phyloP scores from a whole-genome alignment of 2,797 vertebrate genomes.

The Anabas testudineus region DNA sequence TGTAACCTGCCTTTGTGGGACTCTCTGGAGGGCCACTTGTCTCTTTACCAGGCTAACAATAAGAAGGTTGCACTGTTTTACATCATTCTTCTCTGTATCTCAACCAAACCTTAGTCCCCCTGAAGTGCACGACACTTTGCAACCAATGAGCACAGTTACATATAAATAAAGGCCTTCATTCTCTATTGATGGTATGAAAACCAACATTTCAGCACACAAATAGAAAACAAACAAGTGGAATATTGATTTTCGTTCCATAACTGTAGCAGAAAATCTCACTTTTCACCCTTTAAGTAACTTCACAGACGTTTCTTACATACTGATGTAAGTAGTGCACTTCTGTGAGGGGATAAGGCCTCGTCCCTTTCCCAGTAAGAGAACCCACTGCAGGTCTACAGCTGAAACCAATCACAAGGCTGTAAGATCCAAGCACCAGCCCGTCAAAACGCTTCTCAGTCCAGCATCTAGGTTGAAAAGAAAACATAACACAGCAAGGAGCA shows the following conservation, averaged over 20 bases:
- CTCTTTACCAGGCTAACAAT: constrained; percentile 21
- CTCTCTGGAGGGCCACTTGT: no score
- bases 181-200: constrained; percentile 18
- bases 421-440: constrained; percentile 6
- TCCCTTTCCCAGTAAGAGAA: constrained; percentile 15
- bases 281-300: not conserved
- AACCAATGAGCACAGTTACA: constrained; percentile 4
- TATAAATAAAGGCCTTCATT: constrained; percentile 10
- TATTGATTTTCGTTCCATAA: constrained; percentile 28
- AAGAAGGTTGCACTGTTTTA: not conserved
- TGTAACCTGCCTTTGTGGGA: constrained; percentile 45
- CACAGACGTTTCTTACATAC: constrained; percentile 1
- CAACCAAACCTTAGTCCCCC: not conserved
- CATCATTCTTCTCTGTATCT: not conserved
- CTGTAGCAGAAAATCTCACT: not conserved
- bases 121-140: constrained; percentile 6
- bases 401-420: constrained; percentile 2
- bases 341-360: constrained; percentile 27
- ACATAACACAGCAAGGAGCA: not conserved
- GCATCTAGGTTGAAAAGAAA: constrained; percentile 16
- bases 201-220: constrained; percentile 22
- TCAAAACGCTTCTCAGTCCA: constrained; percentile 7
- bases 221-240: constrained; percentile 28
- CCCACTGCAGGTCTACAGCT: constrained; percentile 7
- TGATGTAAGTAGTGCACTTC: constrained; percentile 6